phyloP scores from a whole-genome alignment of 2,888 invertebrate genomes.

The Timema cristinae region DNA sequence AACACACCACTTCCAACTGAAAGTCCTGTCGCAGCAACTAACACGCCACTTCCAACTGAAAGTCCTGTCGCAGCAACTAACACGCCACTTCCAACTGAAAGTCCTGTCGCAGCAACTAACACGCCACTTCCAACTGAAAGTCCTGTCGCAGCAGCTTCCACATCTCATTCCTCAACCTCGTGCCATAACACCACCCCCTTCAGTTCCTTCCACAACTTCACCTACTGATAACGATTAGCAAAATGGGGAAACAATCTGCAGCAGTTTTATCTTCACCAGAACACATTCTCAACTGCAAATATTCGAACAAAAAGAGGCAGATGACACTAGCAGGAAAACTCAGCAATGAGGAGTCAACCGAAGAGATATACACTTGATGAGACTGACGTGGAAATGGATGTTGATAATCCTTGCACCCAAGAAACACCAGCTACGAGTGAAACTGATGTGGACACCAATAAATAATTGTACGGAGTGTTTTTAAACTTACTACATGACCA shows the following conservation, averaged over 20 bases:
- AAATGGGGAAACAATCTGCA: background rate
- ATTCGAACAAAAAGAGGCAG: background rate
- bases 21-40: too few relatives aligned
- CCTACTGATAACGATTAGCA: background rate
- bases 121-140: too few relatives aligned
- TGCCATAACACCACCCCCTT: background rate
- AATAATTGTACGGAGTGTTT: background rate
- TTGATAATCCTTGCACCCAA: background rate
- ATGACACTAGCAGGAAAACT: background rate
- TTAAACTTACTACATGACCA: background rate
- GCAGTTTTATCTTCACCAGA: background rate
- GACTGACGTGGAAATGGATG: background rate
- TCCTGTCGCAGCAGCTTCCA: background rate
- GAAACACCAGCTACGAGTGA: background rate
- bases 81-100: too few relatives aligned
- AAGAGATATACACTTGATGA: background rate
- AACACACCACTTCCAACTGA: background rate
- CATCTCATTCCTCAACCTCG: background rate
- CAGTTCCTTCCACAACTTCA: background rate
- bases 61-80: too few relatives aligned
- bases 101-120: too few relatives aligned
- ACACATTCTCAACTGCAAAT: conserved; percentile 1
- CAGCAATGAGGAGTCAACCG: background rate
- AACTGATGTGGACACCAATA: background rate
- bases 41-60: too few relatives aligned